A percentile compares a stretch with the other conserved stretches of the same genome.
These are phyloP conservation scores for Phania funesta DNA, from an alignment of 2,888 invertebrate genomes.

Conservation along the genomic window DNA sequence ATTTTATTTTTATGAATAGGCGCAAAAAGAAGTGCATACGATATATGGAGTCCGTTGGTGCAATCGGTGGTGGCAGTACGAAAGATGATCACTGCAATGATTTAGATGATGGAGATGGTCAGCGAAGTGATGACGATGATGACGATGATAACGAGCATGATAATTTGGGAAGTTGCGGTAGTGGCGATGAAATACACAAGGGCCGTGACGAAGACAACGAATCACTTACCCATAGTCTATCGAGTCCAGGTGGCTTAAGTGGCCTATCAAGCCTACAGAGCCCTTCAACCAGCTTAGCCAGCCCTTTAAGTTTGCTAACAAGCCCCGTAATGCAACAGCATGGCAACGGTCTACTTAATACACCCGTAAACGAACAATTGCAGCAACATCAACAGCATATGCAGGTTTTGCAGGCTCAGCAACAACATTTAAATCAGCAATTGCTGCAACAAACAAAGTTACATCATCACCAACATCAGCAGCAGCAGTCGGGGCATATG, in stretches of 20 bases:
- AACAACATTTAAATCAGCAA: conserved; percentile 64
- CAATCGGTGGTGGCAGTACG: conserved; percentile 81
- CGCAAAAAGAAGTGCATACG: conserved; percentile 98
- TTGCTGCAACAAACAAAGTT: conserved; percentile 66
- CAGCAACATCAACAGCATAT: conserved; percentile 67
- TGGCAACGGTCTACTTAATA: conserved; percentile 28
- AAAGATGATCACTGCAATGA: conserved; percentile 84
- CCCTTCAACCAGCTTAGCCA: conserved; percentile 87
- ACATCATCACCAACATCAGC: conserved; percentile 43
- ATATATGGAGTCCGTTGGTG: conserved; percentile 92
- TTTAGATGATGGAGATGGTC: conserved; percentile 77
- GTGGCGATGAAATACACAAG: conserved; percentile 86
- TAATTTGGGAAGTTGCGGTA: conserved; percentile 89
- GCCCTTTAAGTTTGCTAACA: conserved; percentile 88
- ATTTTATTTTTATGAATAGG: conserved; percentile 81
- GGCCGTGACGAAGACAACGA: conserved; percentile 86
- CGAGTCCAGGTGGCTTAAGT: conserved; percentile 84
- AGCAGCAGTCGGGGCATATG: conserved; percentile 37
- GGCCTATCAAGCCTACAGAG: conserved; percentile 85
- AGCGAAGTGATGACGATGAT: conserved; percentile 71
- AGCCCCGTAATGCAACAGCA: conserved; percentile 82
- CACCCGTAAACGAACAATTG: conserved; percentile 42
- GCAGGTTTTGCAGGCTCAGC: conserved; percentile 67
- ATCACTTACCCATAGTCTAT: conserved; percentile 83
- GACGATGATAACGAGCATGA: conserved; percentile 82